These are phyloP conservation scores for Papilio protenor DNA, from an alignment of 2,888 invertebrate genomes.

Conservation along the genomic window DNA sequence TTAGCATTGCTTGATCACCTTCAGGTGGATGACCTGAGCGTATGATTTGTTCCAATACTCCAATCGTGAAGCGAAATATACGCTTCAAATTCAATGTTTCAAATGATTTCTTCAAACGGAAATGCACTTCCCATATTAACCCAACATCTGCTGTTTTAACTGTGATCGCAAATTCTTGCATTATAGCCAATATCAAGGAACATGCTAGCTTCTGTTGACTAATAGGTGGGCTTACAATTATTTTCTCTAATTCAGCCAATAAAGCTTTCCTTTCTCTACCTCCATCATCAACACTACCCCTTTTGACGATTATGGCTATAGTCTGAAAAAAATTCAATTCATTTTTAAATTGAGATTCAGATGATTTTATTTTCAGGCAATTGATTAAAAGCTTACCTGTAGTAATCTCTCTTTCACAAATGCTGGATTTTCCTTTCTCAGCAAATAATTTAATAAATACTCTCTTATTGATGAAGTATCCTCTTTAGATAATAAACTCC, in stretches of 20 bases:
- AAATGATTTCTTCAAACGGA: conserved; percentile 92
- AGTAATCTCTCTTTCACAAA: conserved; percentile 90
- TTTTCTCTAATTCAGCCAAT: conserved; percentile 89
- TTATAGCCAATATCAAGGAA: conserved; percentile 91
- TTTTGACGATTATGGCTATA: conserved; percentile 94
- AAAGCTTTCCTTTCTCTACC: conserved; percentile 88
- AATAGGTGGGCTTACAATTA: conserved; percentile 92
- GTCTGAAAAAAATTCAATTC: conserved; percentile 77
- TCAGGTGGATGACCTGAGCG: conserved; percentile 77
- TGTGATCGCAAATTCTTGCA: conserved; percentile 95
- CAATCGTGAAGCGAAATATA: conserved; percentile 87
- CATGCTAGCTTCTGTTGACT: conserved; percentile 92
- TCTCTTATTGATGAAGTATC: conserved; percentile 89
- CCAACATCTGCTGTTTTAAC: conserved; percentile 94
- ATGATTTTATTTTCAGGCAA: not conserved
- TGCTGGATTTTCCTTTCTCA: conserved; percentile 87
- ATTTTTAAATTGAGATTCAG: conserved; percentile 49
- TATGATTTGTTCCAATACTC: conserved; percentile 75
- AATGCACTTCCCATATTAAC: conserved; percentile 94
- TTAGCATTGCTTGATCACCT: conserved; percentile 82
- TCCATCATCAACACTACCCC: conserved; percentile 90
- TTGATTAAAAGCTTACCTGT: conserved; percentile 79
- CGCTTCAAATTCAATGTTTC: conserved; percentile 91
- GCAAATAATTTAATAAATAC: conserved; percentile 91
- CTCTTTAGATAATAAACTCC: conserved; percentile 88